These are phyloP conservation scores for Eristalis pertinax DNA, from an alignment of 2,888 invertebrate species.

Conservation along the genomic window DNA sequence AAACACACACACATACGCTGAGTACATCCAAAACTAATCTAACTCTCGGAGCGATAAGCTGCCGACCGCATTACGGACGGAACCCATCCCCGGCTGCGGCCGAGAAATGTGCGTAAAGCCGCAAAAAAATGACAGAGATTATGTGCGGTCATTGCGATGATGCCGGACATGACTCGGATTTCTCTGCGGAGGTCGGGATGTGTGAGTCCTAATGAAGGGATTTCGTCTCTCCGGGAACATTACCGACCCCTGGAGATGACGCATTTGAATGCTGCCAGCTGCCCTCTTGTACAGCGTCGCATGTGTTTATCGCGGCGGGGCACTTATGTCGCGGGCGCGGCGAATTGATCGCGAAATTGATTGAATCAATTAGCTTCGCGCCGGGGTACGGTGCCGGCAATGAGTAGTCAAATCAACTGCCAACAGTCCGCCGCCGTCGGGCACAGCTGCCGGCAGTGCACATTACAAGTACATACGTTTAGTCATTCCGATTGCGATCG, in stretches of 20 bases:
- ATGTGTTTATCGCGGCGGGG: not conserved
- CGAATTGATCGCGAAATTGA: constrained; percentile 38
- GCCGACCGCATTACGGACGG: constrained; percentile 17
- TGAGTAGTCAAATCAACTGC: constrained; percentile 28
- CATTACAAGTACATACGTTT: constrained; percentile 23
- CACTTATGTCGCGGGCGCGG: not conserved
- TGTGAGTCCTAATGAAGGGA: constrained; percentile 14
- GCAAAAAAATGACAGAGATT: constrained; percentile 65
- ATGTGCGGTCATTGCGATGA: constrained; percentile 53
- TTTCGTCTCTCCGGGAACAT: not conserved
- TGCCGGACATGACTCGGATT: constrained; percentile 9
- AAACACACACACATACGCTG: not conserved
- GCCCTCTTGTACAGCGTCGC: not conserved
- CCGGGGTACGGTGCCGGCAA: not conserved
- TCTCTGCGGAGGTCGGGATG: not conserved
- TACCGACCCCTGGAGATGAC: not conserved
- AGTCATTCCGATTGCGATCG: constrained; percentile 59
- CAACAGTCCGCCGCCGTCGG: constrained; percentile 7
- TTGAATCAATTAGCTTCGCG: constrained; percentile 38
- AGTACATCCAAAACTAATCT: constrained; percentile 41
- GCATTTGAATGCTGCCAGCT: not conserved
- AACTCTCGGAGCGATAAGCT: constrained; percentile 49
- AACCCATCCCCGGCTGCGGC: constrained; percentile 25
- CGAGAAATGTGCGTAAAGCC: constrained; percentile 51
- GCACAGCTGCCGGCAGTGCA: not conserved